A percentile compares a stretch with the other conserved stretches of the same genome.
Evolutionary conservation across 2,113 vertebrate species (phyloP).

Genomic region (Lagopus leucura): DNA sequence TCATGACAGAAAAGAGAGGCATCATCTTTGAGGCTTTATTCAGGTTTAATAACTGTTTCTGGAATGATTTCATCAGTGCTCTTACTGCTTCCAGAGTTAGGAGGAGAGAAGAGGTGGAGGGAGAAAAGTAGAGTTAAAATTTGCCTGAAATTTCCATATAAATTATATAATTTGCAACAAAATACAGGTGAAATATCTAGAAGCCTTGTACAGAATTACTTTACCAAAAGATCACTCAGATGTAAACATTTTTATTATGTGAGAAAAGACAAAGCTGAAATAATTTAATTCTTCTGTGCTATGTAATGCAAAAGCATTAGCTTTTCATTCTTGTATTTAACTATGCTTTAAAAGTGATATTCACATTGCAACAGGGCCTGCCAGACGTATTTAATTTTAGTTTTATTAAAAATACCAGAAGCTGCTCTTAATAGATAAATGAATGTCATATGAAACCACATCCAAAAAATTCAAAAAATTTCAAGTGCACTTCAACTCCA

Average conservation of each 20-base stretch:
- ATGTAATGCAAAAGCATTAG: neutral
- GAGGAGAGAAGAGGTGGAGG: neutral
- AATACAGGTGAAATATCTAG: slow-evolving; percentile 2
- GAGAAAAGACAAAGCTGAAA: slow-evolving; percentile 14
- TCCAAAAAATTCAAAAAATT: neutral
- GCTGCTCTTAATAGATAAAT: slow-evolving; percentile 10
- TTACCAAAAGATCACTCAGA: neutral
- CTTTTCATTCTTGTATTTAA: neutral
- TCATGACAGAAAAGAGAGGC: neutral
- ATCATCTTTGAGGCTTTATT: neutral
- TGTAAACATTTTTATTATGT: slow-evolving; percentile 14
- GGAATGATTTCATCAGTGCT: neutral
- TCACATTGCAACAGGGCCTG: neutral
- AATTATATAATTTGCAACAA: neutral
- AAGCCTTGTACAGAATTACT: neutral
- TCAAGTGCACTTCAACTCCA: neutral
- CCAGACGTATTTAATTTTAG: slow-evolving; percentile 9
- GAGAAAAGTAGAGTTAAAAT: neutral
- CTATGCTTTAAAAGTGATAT: neutral
- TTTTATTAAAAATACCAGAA: slow-evolving; percentile 46
- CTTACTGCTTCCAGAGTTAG: neutral
- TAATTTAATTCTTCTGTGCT: neutral
- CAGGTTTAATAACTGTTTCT: neutral
- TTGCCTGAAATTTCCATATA: neutral
- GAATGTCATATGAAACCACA: slow-evolving; percentile 15